These are phyloP conservation scores for Condylura cristata DNA, from an alignment of 2,113 vertebrate species.

Conservation along the genomic window DNA sequence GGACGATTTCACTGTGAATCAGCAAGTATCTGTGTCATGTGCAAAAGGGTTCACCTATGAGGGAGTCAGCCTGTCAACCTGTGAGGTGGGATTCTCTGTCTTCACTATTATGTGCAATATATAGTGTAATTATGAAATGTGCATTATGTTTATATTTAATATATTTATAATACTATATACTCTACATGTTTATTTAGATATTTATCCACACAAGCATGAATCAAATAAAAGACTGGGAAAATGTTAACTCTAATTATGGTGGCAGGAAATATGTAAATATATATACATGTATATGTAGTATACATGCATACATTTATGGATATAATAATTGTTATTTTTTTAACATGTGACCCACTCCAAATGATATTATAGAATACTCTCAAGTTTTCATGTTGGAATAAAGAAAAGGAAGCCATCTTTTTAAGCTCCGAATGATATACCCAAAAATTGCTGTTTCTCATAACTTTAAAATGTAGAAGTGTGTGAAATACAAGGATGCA, in stretches of 20 bases:
- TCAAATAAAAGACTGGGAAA: background rate
- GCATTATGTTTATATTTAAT: no score
- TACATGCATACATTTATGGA: no score
- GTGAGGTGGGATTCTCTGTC: conserved; percentile 87
- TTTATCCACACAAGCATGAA: no score
- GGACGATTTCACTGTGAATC: conserved; percentile 88
- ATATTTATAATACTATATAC: no score
- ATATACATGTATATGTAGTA: background rate
- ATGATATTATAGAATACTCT: background rate
- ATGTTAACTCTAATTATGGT: background rate
- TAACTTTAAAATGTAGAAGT: background rate
- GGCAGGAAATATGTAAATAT: background rate
- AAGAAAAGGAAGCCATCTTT: background rate
- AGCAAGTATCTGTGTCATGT: conserved; percentile 90
- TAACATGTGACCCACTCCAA: background rate
- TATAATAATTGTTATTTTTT: background rate
- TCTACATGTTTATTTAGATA: no score
- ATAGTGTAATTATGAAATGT: background rate
- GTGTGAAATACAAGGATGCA: background rate
- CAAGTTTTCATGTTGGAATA: background rate
- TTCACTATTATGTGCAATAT: background rate
- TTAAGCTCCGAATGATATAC: background rate
- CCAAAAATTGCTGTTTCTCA: background rate
- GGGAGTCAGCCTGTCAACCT: conserved; percentile 87
- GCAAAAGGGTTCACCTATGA: conserved; percentile 89